Conservation (phyloP, 2,113 vertebrate species). For the Onychostruthus taczanowskii region DNA sequence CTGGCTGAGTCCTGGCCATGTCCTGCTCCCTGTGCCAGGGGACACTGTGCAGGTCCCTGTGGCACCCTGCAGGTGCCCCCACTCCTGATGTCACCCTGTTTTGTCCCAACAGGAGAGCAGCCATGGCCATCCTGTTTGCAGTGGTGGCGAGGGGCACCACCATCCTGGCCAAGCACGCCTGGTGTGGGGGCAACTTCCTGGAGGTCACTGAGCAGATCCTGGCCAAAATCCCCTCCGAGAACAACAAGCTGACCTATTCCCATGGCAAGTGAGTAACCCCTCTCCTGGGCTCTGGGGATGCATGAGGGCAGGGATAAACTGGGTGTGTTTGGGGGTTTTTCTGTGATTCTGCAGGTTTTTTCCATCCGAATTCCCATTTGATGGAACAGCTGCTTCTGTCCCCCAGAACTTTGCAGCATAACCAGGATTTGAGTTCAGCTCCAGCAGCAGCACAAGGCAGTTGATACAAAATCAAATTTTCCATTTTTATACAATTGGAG, state of each 20-base stretch:
- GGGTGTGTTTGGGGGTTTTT: background rate
- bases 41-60: background rate
- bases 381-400: rapidly evolving
- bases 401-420: background rate
- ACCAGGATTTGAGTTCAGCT: background rate
- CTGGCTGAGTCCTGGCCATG: background rate
- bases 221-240: constrained; percentile 94
- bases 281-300: background rate
- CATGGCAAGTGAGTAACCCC: constrained; percentile 86
- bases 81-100: background rate
- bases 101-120: constrained; percentile 41
- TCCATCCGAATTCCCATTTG: rapidly evolving
- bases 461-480: background rate
- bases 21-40: no score
- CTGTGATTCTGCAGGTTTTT: rapidly evolving
- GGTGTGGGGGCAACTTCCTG: constrained; percentile 96
- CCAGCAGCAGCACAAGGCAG: background rate
- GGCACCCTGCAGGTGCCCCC: background rate
- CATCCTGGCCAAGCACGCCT: constrained; percentile 95
- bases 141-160: constrained; percentile 96
- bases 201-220: constrained; percentile 98
- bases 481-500: background rate
- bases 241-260: constrained; percentile 97
- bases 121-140: constrained; percentile 97
- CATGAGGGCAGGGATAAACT: rapidly evolving